Base-by-base conservation (phyloP, 2,113 vertebrate genomes). In the Pomatorhinus ruficollis region DNA sequence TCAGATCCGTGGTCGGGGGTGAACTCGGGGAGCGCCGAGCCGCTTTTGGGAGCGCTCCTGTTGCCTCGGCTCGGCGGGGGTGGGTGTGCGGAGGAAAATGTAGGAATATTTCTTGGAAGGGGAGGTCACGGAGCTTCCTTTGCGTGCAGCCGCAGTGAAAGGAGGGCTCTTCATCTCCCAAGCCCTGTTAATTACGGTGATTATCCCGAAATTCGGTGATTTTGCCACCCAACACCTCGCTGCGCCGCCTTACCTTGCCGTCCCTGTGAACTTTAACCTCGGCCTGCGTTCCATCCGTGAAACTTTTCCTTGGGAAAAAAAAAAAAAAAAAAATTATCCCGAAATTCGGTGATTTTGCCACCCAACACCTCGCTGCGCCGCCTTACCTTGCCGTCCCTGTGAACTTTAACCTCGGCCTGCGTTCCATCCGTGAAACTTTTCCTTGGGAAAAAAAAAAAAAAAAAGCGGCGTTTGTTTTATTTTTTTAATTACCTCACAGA, bases 331-430 rank as follows among this genome's bases (percentile, higher is more conserved):
- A 72, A 83, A 8, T 31, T 18, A 2, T 17, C 16, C 59, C 42
- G 6, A 31, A 61, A 56, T 23, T 5, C 40, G 0, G 0, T 5
- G 47, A 2, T 21, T 16, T 30, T 17, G 1, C 8, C 24, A 10
- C 8, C n/a, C 7, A 1, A 0, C 2, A 1, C 6, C 82, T 23
- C 0, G 10, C 10, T 10, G 52, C 2, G 30, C 24, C 1, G 0
- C 1, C 7, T 11, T 13, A 27, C 45, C 78, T 23, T 1, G 45
- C 9, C 23, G 75, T 18, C 78, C 33, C 0, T 0, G 21, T 16
- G 71, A 91, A 28, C 63, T 70, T 47, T 8, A 80, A 13, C 78
- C 79, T 22, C 15, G 24, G 42, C 42, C 12, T 8, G 22, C 1
- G 2, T 71, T 63, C 35, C 39, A 7, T 2, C 39, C 15, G 28